Conservation (phyloP, 2,797 vertebrate genomes). For the Cryptoblepharus egeriae region DNA sequence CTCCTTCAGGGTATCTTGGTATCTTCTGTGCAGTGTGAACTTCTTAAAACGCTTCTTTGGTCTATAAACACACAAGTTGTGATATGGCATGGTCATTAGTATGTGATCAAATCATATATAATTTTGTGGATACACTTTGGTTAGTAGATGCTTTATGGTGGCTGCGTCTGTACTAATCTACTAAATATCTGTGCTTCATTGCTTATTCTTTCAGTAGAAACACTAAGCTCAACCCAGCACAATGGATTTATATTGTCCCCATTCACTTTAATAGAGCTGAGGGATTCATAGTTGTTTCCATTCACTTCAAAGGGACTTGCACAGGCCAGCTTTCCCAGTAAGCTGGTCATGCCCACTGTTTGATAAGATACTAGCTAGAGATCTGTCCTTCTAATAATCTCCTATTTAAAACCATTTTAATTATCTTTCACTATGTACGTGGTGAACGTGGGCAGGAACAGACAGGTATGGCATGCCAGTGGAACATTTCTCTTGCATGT, state of each 20-base stretch:
- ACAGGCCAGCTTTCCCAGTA: neutral
- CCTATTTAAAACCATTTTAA: neutral
- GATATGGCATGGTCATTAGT: neutral
- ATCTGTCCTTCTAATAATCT: neutral
- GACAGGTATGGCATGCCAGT: neutral
- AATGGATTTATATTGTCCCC: neutral
- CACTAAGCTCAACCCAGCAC: neutral
- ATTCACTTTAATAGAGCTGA: neutral
- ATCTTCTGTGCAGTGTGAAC: neutral
- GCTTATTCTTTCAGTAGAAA: neutral
- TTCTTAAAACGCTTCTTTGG: neutral
- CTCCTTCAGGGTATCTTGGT: neutral
- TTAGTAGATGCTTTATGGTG: neutral
- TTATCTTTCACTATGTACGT: neutral
- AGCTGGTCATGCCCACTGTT: neutral
- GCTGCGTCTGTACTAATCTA: neutral
- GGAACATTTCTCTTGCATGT: neutral
- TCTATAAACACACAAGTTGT: neutral
- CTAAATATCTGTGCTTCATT: neutral
- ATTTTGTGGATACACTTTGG: neutral
- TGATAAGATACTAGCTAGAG: neutral
- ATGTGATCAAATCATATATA: neutral
- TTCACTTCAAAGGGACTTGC: neutral
- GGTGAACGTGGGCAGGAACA: neutral
- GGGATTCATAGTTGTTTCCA: no score